These are phyloP conservation scores for Aphrocallistes beatrix DNA, from an alignment of 37 sponge, comb jelly and placozoan genomes.

Conservation along the genomic window DNA sequence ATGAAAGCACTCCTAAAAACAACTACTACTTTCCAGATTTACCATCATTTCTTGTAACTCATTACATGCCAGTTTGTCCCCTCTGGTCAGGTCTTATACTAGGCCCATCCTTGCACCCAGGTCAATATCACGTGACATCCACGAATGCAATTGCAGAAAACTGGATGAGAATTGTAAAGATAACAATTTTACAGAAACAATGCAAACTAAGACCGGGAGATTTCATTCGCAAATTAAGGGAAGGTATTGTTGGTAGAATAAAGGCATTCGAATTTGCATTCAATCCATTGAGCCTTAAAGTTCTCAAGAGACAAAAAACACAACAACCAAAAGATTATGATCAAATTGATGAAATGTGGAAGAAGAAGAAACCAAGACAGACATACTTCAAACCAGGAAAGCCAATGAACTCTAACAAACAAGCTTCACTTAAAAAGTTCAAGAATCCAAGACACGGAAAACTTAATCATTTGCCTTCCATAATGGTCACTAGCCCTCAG, in stretches of 20 bases:
- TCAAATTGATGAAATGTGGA: not conserved
- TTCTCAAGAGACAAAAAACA: not conserved
- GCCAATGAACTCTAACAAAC: not conserved
- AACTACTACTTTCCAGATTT: not conserved
- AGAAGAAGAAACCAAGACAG: not conserved
- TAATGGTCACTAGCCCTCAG: no score
- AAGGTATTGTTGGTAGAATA: constrained; percentile 6
- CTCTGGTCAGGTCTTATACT: not conserved
- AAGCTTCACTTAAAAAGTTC: no score
- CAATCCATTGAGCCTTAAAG: not conserved
- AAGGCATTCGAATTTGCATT: not conserved
- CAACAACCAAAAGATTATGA: not conserved
- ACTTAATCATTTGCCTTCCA: not conserved
- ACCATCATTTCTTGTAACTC: not conserved
- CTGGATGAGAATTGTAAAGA: not conserved
- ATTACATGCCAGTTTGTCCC: not conserved
- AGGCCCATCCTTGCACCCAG: not conserved
- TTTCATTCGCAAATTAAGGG: not conserved
- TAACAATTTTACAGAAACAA: not conserved
- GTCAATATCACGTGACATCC: not conserved
- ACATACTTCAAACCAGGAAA: not conserved
- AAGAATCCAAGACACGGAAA: not conserved
- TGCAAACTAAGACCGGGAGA: not conserved
- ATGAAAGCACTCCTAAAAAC: not conserved
- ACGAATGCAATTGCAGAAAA: not conserved